Evolutionary conservation across 64 coral and sea anemone species (phyloP), one percentile per base, ranked within the genome.

Genomic region (Stylophora pistillata): DNA sequence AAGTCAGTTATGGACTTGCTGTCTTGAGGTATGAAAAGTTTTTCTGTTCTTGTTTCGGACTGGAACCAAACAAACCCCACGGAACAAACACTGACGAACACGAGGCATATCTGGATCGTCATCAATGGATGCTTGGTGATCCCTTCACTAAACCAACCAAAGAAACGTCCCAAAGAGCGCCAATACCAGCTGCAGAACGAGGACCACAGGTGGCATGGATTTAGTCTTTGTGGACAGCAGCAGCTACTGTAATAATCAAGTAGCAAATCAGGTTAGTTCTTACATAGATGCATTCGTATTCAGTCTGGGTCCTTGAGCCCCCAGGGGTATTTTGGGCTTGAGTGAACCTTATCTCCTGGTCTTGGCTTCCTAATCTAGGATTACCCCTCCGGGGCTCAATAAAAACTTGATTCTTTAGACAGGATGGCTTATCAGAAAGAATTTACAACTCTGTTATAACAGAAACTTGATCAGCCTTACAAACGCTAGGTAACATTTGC

Each of bases 1-100:
- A 98, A 63, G 78, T 98, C 93, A 64, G 87, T 78, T 52, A 98
- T 81, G 33, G 96, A 65, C 72, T 89, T 74, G 56, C 96, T 98
- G 63, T 82, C 61, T 84, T 95, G 86, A 53, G 96, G 96, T 16
- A 98, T 92, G 64, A 87, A 98, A 0, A 98, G 89, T 57, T 83
- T 93, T 13, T 92, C 93, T 12, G 87, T 82, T 87, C 93, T 87
- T 53, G 83, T 93, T 83, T 98, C 93, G 16, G 86, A 71, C 28
- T 98, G 56, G 0, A 98, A 60, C 29, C 59, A 85, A 23, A 92
- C 74, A 58, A 98, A 78, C 11, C 96, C 96, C 13, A 86, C 81
- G 15, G 89, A 78, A 17, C 88, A 82, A 18, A 72, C 72, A 13
- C 80, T 73, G 25, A 92, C 89, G 10, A 98, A 30, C 14, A 93